Percentiles rank a stretch among this genome's conserved stretches.
Conservation (phyloP, 2,113 vertebrate genomes). For the Astur gentilis region DNA sequence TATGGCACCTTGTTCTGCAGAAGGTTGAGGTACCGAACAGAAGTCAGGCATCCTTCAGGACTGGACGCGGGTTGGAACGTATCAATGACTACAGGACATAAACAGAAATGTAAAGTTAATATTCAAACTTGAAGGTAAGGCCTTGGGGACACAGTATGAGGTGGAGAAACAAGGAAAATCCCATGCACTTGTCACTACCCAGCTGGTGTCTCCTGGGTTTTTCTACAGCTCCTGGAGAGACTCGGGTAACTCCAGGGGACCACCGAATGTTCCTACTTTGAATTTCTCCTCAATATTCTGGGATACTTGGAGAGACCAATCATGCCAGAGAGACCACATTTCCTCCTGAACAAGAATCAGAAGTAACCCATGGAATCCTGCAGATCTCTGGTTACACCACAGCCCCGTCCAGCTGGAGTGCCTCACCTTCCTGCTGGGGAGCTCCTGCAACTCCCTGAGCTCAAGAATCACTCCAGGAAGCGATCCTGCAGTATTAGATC, state of each 20-base stretch:
- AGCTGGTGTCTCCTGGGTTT: neutral
- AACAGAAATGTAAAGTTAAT: neutral
- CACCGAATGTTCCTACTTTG: neutral
- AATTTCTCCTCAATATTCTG: neutral
- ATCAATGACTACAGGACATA: neutral
- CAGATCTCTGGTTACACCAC: neutral
- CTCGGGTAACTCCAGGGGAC: neutral
- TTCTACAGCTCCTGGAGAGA: neutral
- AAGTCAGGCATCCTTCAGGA: neutral
- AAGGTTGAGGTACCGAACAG: neutral
- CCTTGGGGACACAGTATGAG: neutral
- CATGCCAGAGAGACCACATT: neutral
- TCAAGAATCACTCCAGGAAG: neutral
- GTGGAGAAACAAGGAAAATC: neutral
- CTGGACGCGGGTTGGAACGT: neutral
- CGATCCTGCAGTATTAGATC: neutral
- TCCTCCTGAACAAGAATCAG: neutral
- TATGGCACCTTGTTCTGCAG: neutral
- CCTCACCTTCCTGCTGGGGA: neutral
- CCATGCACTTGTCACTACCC: neutral
- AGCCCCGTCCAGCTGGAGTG: rapidly evolving
- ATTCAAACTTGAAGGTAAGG: neutral
- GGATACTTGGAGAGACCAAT: neutral
- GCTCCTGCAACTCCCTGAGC: neutral
- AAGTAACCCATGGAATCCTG: neutral